Percentiles rank a stretch among this genome's conserved stretches.
phyloP scores from a whole-genome alignment of 2,797 vertebrate genomes.

The Dryobates pubescens region DNA sequence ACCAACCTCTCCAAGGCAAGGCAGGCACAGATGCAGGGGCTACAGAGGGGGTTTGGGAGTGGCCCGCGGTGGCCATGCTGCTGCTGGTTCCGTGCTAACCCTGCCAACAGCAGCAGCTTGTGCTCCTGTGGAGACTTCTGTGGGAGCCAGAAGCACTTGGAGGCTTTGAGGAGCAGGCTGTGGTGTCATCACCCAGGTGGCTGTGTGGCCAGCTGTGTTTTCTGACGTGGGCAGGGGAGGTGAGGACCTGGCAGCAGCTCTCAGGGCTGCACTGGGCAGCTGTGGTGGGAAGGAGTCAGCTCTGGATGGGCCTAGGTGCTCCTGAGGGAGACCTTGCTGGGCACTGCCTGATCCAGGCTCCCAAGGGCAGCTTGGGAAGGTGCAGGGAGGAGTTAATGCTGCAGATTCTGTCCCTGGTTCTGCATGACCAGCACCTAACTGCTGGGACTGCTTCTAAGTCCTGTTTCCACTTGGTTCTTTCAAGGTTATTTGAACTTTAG shows the following conservation, averaged over 20 bases:
- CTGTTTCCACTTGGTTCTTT: background rate
- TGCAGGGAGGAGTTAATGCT: background rate
- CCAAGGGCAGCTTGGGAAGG: background rate
- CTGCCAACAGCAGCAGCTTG: background rate
- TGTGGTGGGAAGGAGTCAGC: background rate
- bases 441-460: background rate
- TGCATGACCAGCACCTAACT: background rate
- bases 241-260: background rate
- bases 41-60: background rate
- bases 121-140: background rate
- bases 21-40: background rate
- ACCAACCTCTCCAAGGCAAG: accelerated
- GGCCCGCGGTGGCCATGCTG: background rate
- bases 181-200: background rate
- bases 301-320: accelerated
- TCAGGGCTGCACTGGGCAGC: background rate
- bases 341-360: background rate
- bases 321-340: background rate
- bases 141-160: accelerated
- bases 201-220: background rate
- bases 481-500: background rate
- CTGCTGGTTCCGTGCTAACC: background rate
- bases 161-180: background rate
- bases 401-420: background rate
- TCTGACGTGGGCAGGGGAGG: background rate